Evolutionary conservation across 2,113 vertebrate genomes (phyloP).

Genomic region (Mormoops blainvillei): DNA sequence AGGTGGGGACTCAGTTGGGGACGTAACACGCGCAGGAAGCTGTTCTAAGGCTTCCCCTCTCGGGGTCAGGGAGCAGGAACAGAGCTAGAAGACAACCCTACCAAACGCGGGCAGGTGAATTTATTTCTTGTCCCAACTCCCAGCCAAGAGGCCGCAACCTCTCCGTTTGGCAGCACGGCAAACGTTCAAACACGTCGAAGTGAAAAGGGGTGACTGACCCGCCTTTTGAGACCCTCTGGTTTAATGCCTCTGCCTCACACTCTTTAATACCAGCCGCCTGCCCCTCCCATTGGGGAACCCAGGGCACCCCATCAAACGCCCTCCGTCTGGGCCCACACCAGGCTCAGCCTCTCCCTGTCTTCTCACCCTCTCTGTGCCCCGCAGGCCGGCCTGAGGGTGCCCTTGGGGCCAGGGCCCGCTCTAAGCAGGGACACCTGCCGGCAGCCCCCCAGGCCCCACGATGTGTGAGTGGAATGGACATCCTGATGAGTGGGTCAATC

Average conservation of each 20-base stretch:
- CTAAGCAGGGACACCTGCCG: neutral
- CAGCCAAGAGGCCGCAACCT: neutral
- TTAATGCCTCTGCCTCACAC: neutral
- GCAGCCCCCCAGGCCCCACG: neutral
- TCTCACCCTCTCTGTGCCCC: neutral
- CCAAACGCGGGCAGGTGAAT: neutral
- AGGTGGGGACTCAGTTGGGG: neutral
- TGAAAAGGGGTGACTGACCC: neutral
- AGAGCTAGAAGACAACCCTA: neutral
- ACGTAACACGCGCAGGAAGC: neutral
- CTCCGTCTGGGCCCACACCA: neutral
- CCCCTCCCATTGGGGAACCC: neutral
- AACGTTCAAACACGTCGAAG: neutral
- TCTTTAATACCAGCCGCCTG: neutral
- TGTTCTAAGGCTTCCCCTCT: neutral
- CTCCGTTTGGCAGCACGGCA: neutral
- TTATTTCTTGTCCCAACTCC: neutral
- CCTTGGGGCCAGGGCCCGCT: neutral
- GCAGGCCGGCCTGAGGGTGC: neutral
- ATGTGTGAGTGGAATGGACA: neutral
- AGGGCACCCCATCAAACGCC: neutral
- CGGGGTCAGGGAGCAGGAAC: neutral
- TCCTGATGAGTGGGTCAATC: neutral
- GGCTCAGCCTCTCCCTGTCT: neutral
- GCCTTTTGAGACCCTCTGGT: neutral